A percentile compares a stretch with the other conserved stretches of the same genome.
Conservation (phyloP, 2,797 vertebrate species). For the Garrulus glandarius region DNA sequence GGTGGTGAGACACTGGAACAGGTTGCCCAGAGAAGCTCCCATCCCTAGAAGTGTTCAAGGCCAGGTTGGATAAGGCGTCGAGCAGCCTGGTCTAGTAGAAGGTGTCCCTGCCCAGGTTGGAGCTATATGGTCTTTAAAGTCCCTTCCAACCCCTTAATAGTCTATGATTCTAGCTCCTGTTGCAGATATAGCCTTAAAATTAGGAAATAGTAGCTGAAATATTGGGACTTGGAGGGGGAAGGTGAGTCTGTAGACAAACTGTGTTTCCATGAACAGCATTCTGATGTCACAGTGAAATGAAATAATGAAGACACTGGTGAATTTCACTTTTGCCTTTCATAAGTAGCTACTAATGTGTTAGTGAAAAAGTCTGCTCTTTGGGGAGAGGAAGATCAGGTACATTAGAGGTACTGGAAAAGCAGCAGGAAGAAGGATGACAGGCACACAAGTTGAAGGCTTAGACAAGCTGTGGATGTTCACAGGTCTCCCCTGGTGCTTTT, state of each 20-base stretch:
- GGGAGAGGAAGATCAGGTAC: background rate
- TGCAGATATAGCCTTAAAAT: background rate
- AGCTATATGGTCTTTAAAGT: accelerated
- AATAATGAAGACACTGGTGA: accelerated
- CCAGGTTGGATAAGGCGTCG: background rate
- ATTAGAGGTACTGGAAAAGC: background rate
- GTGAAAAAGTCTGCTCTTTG: background rate
- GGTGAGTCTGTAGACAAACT: background rate
- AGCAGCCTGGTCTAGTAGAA: background rate
- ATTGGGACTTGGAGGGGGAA: accelerated
- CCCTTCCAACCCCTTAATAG: background rate
- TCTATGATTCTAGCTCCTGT: accelerated
- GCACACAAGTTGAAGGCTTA: background rate
- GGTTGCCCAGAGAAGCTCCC: background rate
- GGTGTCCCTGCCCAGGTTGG: background rate
- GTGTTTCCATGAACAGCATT: accelerated
- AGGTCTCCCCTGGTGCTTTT: background rate
- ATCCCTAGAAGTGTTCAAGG: background rate
- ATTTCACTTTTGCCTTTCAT: background rate
- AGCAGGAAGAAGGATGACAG: background rate
- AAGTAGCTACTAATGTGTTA: accelerated
- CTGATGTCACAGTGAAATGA: background rate
- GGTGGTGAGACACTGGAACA: background rate
- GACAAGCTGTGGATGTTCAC: background rate
- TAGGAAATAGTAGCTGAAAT: background rate